phyloP scores from a whole-genome alignment of 2,113 vertebrate genomes.

The Passer montanus region DNA sequence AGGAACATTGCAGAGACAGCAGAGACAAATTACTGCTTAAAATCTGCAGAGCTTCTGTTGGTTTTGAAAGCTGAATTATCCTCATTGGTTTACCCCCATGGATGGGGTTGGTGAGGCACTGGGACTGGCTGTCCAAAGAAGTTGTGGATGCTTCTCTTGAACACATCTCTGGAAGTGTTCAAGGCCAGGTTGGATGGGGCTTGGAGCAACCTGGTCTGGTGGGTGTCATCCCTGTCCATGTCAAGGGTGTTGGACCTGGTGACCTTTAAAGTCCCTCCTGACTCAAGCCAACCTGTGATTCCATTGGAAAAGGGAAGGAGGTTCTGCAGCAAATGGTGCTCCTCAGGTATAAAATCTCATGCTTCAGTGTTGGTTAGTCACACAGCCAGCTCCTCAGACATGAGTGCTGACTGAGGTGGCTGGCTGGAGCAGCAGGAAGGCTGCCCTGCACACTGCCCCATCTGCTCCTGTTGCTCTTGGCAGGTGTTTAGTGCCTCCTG shows the following conservation, averaged over 20 bases:
- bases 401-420: not conserved
- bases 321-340: not conserved
- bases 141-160: not conserved
- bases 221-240: not conserved
- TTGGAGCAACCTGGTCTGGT: not conserved
- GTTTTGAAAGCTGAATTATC: not conserved
- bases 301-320: not conserved
- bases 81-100: not conserved
- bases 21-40: not conserved
- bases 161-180: not conserved
- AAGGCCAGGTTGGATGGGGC: not conserved
- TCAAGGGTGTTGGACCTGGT: not conserved
- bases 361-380: not conserved
- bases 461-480: not conserved
- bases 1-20: not conserved
- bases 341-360: not conserved
- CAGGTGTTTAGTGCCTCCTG: not conserved
- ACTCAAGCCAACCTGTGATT: not conserved
- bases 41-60: not conserved
- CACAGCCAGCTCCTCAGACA: not conserved
- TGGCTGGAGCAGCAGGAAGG: not conserved
- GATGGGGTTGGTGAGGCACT: not conserved
- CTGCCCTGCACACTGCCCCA: accelerated
- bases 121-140: not conserved
- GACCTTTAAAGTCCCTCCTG: not conserved